Evolutionary conservation across 2,888 invertebrate genomes (phyloP).

Genomic region (Mantis religiosa): DNA sequence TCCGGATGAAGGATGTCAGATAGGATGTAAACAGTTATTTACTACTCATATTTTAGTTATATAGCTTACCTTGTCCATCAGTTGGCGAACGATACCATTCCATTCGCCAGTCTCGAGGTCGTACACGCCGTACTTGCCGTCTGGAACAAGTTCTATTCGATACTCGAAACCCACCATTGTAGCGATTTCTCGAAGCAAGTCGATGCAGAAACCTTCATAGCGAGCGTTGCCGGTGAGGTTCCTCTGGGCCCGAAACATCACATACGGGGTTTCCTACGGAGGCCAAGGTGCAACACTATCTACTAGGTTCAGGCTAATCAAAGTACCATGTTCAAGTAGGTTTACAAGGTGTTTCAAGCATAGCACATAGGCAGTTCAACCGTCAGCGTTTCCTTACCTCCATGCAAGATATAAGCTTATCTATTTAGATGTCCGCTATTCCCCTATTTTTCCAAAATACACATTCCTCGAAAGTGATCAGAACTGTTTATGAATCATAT

Average conservation of each 20-base stretch:
- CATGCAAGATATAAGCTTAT: no score
- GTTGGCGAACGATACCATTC: conserved; percentile 65
- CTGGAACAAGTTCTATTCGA: conserved; percentile 59
- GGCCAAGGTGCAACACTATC: neutral
- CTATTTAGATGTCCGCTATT: no score
- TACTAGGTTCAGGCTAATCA: neutral
- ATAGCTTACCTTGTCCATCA: conserved; percentile 58
- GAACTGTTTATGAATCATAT: no score
- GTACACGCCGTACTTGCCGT: conserved; percentile 69
- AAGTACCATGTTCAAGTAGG: no score
- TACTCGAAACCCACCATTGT: conserved; percentile 63
- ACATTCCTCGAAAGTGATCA: no score
- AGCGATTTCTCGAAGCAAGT: conserved; percentile 61
- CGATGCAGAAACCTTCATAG: conserved; percentile 71
- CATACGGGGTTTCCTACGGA: conserved; percentile 54
- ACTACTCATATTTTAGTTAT: neutral
- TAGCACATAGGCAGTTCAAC: no score
- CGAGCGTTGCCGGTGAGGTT: conserved; percentile 58
- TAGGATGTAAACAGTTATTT: no score
- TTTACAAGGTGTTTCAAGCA: no score
- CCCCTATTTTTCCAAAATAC: no score
- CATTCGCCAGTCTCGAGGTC: conserved; percentile 69
- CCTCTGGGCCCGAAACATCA: conserved; percentile 49
- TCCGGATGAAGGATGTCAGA: no score
- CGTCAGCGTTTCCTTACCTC: neutral